These are phyloP conservation scores for Rhinella marina DNA, from an alignment of 2,797 vertebrate genomes.

Conservation along the genomic window DNA sequence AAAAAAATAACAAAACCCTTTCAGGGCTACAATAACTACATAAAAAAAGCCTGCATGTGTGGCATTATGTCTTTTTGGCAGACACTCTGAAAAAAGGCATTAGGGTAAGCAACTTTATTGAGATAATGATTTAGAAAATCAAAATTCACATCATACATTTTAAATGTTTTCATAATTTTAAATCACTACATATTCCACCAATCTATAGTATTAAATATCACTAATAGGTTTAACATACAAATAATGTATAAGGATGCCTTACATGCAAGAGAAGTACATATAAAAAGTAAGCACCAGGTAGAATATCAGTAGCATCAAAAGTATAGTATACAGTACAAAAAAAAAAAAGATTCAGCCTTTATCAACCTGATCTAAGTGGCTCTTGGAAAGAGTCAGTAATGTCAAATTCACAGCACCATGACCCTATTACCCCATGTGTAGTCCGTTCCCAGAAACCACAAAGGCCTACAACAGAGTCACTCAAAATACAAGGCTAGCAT, in stretches of 20 bases:
- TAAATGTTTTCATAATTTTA: too few species aligned
- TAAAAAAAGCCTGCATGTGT: too few species aligned
- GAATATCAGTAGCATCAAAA: background rate
- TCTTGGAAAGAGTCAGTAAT: conserved; percentile 32
- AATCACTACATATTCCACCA: too few species aligned
- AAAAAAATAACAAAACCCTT: too few species aligned
- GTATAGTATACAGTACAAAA: conserved; percentile 7
- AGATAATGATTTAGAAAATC: too few species aligned
- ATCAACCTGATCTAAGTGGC: conserved; percentile 55
- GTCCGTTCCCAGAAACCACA: conserved; percentile 53
- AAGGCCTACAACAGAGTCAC: conserved; percentile 51
- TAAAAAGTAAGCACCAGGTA: background rate
- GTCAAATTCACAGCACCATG: conserved; percentile 31
- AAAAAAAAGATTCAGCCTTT: conserved; percentile 13
- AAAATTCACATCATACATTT: too few species aligned
- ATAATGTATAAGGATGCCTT: background rate
- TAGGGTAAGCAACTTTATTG: too few species aligned
- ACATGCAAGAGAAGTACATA: background rate
- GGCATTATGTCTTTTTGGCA: too few species aligned
- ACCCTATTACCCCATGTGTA: conserved; percentile 44
- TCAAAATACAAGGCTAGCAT: conserved; percentile 49
- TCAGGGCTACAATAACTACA: too few species aligned
- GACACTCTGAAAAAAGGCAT: too few species aligned
- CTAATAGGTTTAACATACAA: background rate
- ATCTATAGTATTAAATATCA: background rate